Evolutionary conservation across 2,113 vertebrate genomes (phyloP).

Genomic region (Macquaria australasica): DNA sequence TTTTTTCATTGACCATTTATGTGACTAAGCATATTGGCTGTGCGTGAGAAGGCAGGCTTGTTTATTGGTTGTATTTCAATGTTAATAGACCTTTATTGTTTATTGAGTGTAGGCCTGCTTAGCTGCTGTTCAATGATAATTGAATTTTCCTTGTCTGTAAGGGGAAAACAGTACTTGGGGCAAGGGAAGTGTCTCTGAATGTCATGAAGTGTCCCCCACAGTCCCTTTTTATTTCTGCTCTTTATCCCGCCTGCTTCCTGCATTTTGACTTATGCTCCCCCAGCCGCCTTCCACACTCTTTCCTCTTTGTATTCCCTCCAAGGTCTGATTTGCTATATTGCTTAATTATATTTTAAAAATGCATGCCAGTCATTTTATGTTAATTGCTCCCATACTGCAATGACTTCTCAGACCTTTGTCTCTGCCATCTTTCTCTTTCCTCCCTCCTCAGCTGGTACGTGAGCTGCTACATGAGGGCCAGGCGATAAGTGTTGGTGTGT

Average conservation of each 20-base stretch:
- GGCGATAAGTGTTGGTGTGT: constrained; percentile 87
- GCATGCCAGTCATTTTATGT: constrained; percentile 40
- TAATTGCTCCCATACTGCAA: constrained; percentile 37
- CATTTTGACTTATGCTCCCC: constrained; percentile 45
- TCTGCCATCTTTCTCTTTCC: constrained; percentile 18
- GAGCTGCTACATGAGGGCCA: constrained; percentile 88
- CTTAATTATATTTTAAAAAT: constrained; percentile 53
- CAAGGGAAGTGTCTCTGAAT: constrained; percentile 67
- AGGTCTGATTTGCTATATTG: constrained; percentile 18
- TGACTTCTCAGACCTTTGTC: constrained; percentile 41
- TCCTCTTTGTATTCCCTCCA: constrained; percentile 22
- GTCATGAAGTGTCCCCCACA: constrained; percentile 52
- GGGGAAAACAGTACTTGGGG: constrained; percentile 57
- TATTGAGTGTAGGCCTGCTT: constrained; percentile 73
- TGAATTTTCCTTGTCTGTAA: constrained; percentile 67
- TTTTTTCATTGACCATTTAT: constrained; percentile 47
- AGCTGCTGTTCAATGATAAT: constrained; percentile 73
- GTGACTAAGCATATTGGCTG: constrained; percentile 62
- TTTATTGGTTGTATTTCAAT: constrained; percentile 75
- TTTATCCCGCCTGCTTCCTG: constrained; percentile 45
- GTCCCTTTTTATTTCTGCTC: constrained; percentile 30
- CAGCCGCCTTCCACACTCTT: constrained; percentile 14
- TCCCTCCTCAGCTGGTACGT: constrained; percentile 81
- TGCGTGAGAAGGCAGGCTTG: constrained; percentile 57
- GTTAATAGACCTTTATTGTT: constrained; percentile 79